Evolutionary conservation across 2,113 vertebrate species (phyloP), one percentile per base, ranked within the genome.

Genomic region (Saguinus midas): DNA sequence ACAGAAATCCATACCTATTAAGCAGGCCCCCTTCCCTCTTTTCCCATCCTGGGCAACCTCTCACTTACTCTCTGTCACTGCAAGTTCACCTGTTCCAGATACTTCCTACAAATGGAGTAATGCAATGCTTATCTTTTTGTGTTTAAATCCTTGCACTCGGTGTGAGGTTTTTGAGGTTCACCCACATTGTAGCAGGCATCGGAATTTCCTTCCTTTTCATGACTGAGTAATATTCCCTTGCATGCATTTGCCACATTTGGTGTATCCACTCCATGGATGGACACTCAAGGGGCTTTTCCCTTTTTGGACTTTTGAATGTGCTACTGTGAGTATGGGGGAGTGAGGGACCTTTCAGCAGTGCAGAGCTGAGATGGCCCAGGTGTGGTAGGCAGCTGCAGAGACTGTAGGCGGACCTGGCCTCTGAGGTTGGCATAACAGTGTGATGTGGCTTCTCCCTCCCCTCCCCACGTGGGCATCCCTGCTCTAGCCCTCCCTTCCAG

Each of bases 321-420:
- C 32, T 45, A 1, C 84, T 37, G 2, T 70, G 45, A 50, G 8
- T 20, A 10, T 27, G 23, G 16, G 12, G 12, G 5, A 1, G 2
- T 0, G 0, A 2, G 9, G 43, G 12, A 1, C 61, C 78, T 13
- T 40, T 7, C 35, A 40, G 43, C 0, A 12, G 35, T 13, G 0
- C 16, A 1, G 16, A 9, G 58, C 75, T 17, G 5, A 64, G 14
- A 2, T 21, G 3, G 43, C 3, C 13, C 21, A 43, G 6, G 0
- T 12, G 0, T 35, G 25, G 48, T 48, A 29, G 61, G 43, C 73
- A 48, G n/a, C 16, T 12, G 1, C 2, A 8, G 55, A 64, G 55
- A 40, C 43, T 35, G 27, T 27, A 55, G 48, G 21, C 23, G 35
- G 23, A 23, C 66, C 5, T 17, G 5, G 66, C 45, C 64, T 35